Percentiles rank a stretch among this genome's conserved stretches.
Conservation (phyloP, 2,113 vertebrate genomes). For the Echinops telfairi region DNA sequence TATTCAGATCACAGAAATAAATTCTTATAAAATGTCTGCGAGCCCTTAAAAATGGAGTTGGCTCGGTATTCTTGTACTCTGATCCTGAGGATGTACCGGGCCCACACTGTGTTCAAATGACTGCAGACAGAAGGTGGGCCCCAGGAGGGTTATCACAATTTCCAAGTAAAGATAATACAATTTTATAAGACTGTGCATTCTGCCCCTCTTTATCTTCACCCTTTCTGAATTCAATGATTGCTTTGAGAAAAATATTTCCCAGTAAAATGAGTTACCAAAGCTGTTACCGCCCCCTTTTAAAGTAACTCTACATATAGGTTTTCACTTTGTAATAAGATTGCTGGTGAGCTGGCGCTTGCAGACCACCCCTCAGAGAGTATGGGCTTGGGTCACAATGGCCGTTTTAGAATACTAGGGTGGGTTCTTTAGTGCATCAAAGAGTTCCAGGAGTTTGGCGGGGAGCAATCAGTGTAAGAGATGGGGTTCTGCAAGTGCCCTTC, state of each 20-base stretch:
- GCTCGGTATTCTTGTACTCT: background rate
- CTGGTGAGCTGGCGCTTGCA: background rate
- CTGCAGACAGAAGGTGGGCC: background rate
- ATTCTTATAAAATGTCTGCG: conserved; percentile 21
- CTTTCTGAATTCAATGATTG: background rate
- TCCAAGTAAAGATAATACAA: background rate
- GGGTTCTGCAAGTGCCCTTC: background rate
- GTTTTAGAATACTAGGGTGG: background rate
- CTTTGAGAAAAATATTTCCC: background rate
- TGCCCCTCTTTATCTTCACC: background rate
- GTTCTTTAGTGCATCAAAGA: background rate
- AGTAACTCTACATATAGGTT: background rate
- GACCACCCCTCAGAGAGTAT: background rate
- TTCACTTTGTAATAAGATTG: conserved; percentile 10
- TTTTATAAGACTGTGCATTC: background rate
- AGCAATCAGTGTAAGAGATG: background rate
- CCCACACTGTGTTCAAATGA: background rate
- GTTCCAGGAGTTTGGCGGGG: background rate
- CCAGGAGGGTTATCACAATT: background rate
- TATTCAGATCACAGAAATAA: conserved; percentile 37
- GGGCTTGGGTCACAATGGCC: background rate
- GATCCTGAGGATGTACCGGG: background rate
- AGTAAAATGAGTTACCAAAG: background rate
- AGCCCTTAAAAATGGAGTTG: background rate
- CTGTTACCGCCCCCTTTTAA: background rate